Evolutionary conservation across 2,113 vertebrate species (phyloP), one percentile per base, ranked within the genome.

Genomic region (Micromys minutus): DNA sequence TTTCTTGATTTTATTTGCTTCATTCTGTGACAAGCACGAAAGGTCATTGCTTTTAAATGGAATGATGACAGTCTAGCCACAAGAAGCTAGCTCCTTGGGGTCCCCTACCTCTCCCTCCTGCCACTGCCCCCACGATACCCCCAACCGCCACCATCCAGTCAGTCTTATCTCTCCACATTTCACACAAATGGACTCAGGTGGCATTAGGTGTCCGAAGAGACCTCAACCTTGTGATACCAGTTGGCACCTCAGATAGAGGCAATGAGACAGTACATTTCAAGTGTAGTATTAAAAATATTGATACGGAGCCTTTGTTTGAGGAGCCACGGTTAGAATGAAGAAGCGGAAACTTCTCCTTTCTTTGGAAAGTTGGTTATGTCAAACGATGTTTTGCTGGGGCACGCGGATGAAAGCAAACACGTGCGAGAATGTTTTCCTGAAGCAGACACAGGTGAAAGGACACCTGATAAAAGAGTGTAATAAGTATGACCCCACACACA

Each of bases 1-100:
- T 94, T 99, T 99, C 98, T 99, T 99, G 96, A 99, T 99, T 96
- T 99, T 99, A 92, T 94, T 98, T 80, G 99, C 99, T 83, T 99
- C 99, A 21, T 99, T 99, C 99, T 98, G 96, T 72, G 97, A 93
- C 52, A 92, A 96, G 87, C 8, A 97, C 67, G 77, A 6, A 39
- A 47, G 47, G 0, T 2, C 26, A 91, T n/a, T 8, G 55, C 50
- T 76, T 95, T 47, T 75, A 39, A 42, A 52, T 39, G 90, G 87
- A 26, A 0, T 31, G 61, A 21, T 10, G 50, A 93, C 45, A 76
- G 90, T 87, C 81, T 39, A 77, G 55, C 13, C 5, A 6, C 4
- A 81, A 81, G 42, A 79, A 81, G 65, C 67, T n/a, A n/a, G 36
- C 67, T 21, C 69, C 79, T 45, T 52, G 21, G 34, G 17, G 7